Evolutionary conservation across 2,797 vertebrate genomes (phyloP), one percentile per base, ranked within the genome.

Genomic region (Sternarchorhynchus goeldii): DNA sequence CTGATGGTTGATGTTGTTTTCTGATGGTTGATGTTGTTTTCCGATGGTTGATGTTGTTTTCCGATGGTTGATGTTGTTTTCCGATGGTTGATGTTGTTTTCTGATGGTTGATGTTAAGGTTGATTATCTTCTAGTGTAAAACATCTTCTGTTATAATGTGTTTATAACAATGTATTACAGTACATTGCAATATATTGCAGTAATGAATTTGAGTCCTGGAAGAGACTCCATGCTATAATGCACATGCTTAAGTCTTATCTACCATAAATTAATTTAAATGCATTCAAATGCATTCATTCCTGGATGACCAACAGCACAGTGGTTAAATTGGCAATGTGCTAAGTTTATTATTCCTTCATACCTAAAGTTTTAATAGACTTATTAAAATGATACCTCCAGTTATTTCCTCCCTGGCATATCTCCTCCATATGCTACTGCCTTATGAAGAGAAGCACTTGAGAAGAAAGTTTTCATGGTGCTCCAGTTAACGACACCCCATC

Each of bases 311-410:
- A 55, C 25, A 55, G 29, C 3, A 4, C 5, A 31, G 17, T 55
- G 25, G 67, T n/a, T 20, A 67, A 18, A 57, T 50, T 67, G 50
- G 50, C 59, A 31, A 39, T 64, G 58, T 77, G 79, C 53, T 79
- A 66, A 75, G 77, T 50, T 50, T 74, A 77, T 80, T 81, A 82
- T 69, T 77, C 14, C 45, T 80, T 76, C 78, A 31, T 80, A 57
- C 39, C 29, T 75, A 53, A 55, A 82, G 84, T 78, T 90, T 87
- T 73, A 85, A 82, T 20, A 68, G 34, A n/a, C n/a, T 58, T 77
- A 78, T 81, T 86, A 83, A 84, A 76, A 83, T 31, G n/a, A 83
- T 77, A 73, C 66, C 60, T 32, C 41, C 36, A n/a, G 34, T 72
- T 53, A 80, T 74, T 79, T 75, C 73, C 45, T 73, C 69, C 73